Evolutionary conservation across 2,113 vertebrate genomes (phyloP), one percentile per base, ranked within the genome.

Genomic region (Chascanopsetta lugubris): DNA sequence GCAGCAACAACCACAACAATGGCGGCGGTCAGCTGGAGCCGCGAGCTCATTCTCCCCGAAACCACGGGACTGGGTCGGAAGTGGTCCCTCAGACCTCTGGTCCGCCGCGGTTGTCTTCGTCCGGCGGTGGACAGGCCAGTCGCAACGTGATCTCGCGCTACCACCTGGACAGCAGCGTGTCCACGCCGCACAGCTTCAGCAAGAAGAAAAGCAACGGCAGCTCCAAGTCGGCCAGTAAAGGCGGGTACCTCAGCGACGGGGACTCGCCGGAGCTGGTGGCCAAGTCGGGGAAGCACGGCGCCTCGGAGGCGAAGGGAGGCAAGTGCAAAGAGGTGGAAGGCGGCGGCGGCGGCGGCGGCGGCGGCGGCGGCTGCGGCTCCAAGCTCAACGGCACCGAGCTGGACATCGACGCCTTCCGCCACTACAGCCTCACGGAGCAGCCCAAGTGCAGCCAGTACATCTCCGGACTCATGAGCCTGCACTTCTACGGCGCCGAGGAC

Each of bases 131-230:
- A 2, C 93, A 34, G 8, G 86, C 95, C 5, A 97, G 94, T 72
- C 94, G 95, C 4, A 99, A 97, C 0, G 96, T 99, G n/a, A 99
- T 99, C 86, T 98, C 96, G 27, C 94, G 94, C 26, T 99, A 98
- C 88, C 97, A 99, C 76, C 92, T 99, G 0, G 97, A 99, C 88
- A 98, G 95, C 84, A 99, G 96, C 0, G 97, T 99, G 30, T 94
- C 88, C 2, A 95, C 95, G 0, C 97, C 96, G 63, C 94, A 95
- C 50, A 93, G 84, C 87, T 95, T 92, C 80, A 88, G 56, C 48
- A 96, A 94, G 85, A 97, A 98, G 89, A 96, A 95, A 78, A 93
- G 66, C 46, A 88, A 77, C 0, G 73, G 90, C 58, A 90, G 81
- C 81, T 95, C 94, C 20, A 97, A 96, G 76, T 97, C 96, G 1